These are phyloP conservation scores for Plestiodon gilberti DNA, from an alignment of 2,113 vertebrate species.

Conservation along the genomic window DNA sequence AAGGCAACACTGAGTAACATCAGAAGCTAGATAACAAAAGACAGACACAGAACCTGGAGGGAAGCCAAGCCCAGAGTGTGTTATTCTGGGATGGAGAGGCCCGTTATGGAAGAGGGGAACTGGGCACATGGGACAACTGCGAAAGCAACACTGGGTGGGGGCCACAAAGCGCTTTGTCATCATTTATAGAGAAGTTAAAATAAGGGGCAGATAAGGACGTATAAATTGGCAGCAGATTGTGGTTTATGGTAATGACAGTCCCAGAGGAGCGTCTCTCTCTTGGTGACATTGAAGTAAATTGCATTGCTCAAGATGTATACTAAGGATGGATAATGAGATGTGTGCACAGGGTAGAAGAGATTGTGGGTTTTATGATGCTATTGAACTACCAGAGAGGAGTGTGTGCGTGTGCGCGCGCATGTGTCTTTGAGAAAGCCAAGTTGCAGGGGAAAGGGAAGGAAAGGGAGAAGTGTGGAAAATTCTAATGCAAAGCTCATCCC, in stretches of 20 bases:
- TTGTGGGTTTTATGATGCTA: slow-evolving; percentile 56
- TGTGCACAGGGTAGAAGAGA: slow-evolving; percentile 41
- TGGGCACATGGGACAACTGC: slow-evolving; percentile 23
- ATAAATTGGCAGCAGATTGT: slow-evolving; percentile 71
- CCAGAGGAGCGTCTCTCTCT: slow-evolving; percentile 65
- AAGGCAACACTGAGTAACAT: not conserved
- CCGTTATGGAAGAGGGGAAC: not conserved
- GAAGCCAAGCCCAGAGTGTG: slow-evolving; percentile 11
- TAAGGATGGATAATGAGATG: slow-evolving; percentile 71
- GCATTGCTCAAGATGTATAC: slow-evolving; percentile 64
- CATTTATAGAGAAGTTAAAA: slow-evolving; percentile 60
- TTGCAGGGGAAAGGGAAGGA: not conserved
- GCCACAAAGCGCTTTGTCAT: slow-evolving; percentile 38
- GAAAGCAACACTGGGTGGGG: slow-evolving; percentile 17
- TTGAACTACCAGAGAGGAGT: slow-evolving; percentile 42
- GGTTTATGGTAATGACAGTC: slow-evolving; percentile 70
- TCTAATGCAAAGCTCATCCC: slow-evolving; percentile 31
- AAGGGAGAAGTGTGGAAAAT: not conserved
- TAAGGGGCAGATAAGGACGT: slow-evolving; percentile 59
- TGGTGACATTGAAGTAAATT: slow-evolving; percentile 78
- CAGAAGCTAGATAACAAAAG: not conserved
- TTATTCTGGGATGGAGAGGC: not conserved
- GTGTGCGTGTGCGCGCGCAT: not conserved
- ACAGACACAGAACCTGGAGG: not conserved
- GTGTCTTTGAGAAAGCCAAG: not conserved